Evolutionary conservation across 2,888 invertebrate species (phyloP), one percentile per base, ranked within the genome.

Genomic region (Drosophila infuscata): DNA sequence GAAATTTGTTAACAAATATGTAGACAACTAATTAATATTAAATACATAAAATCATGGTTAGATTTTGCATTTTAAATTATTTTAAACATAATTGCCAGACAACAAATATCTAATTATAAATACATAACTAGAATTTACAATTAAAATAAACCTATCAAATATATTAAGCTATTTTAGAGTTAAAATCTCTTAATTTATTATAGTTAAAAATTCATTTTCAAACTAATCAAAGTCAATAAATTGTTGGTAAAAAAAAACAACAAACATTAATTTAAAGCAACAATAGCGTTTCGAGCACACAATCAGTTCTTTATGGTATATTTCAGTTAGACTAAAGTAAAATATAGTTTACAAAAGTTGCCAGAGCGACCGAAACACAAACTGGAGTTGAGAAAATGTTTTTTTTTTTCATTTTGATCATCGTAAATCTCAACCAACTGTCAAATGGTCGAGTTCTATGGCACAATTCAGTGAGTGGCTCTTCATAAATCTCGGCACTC

Each of bases 361-460:
- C 53, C 70, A 70, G 17, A 20, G 49, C 25, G 9, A 51, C 41
- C 15, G 9, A 41, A 43, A 30, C 20, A 15, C 30, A 15, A 46
- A 46, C 9, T 20, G 8, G 12, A 12, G 17, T 43, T n/a, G 8
- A 29, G 38, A 32, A 53, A 38, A 25, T 25, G 17, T 6, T 8
- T 25, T 25, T 25, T 43, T 6, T 35, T 15, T 56, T 5, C 17
- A 41, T 61, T 62, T 72, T 46, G 70, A 49, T 67, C 79, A 79
- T 86, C 76, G 83, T 89, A 89, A 91, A 89, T 89, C 89, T 91
- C 91, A 84, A 87, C 91, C 60, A 83, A 80, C 75, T 90, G 88
- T 87, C 89, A 91, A 69, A 56, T 46, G 43, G 29, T 59, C 46
- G 59, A 70, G 69, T 66, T 90, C 71, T 88, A 90, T 86, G 89